These are phyloP conservation scores for Rhodeus uyekii DNA, from an alignment of 2,797 vertebrate genomes.

Conservation along the genomic window DNA sequence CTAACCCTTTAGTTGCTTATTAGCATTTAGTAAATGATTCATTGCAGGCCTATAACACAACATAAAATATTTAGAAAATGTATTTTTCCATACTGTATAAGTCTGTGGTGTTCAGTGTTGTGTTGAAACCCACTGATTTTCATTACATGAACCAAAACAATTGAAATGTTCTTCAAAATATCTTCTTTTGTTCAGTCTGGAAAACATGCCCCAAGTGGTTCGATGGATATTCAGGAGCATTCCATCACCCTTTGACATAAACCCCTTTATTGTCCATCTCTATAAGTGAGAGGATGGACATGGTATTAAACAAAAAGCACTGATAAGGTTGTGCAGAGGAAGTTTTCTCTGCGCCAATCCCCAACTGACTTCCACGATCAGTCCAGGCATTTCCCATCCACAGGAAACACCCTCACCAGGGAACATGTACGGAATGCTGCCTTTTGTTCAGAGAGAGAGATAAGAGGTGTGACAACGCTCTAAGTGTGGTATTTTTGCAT, in stretches of 20 bases:
- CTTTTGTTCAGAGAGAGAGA: conserved; percentile 68
- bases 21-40: not conserved
- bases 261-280: conserved; percentile 39
- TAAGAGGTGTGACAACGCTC: conserved; percentile 29
- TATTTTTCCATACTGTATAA: no score
- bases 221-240: conserved; percentile 29
- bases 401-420: conserved; percentile 78
- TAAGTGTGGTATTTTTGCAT: conserved; percentile 56
- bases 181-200: not conserved
- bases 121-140: not conserved
- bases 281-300: conserved; percentile 24
- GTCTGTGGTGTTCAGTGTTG: not conserved
- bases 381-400: conserved; percentile 67
- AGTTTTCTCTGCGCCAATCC: conserved; percentile 70
- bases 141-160: not conserved
- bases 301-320: conserved; percentile 66
- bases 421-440: conserved; percentile 78
- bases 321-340: conserved; percentile 78
- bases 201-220: not conserved
- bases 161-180: not conserved
- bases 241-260: conserved; percentile 25
- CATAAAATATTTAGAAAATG: not conserved
- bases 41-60: not conserved
- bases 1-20: no score
- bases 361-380: conserved; percentile 69